Base-by-base conservation (phyloP, 2,888 invertebrate genomes). In the Lithophane semibrunnea region DNA sequence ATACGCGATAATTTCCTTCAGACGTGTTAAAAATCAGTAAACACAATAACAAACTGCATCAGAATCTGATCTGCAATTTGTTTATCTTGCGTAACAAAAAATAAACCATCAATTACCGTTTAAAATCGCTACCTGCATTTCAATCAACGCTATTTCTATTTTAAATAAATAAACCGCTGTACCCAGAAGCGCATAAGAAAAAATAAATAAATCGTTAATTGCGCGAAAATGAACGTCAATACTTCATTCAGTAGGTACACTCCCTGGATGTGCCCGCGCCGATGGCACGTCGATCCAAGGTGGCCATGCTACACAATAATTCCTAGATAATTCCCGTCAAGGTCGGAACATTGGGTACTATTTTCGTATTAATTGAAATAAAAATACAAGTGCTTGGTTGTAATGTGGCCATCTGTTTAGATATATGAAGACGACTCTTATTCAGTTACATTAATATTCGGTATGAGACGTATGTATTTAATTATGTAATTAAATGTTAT, bases 351-450 rank as follows among this genome's bases (percentile, higher is more conserved):
- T 85, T 83, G 63, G 68, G 60, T 82, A 90, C 90, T 92, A 92
- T 92, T 92, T 89, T 83, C 77, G 88, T 86, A 78, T 84, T 92
- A 89, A 91, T 92, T 91, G 90, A 91, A 91, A 90, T 88, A 89
- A 88, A 91, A 84, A 88, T 76, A 90, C 92, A 84, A 91, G 89
- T 90, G 89, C 70, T 87, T 79, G 72, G 49, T 66, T 73, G 82
- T 77, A 70, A 78, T 79, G 84, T 76, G 75, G 65, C 89, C 83
- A 89, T 77, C 60, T 80, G 73, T 77, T 77, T 9, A 49, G 37
- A 24, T 68, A 58, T 66, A 74, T 66, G 47, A 68, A 70, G 84
- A 89, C 79, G 13, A 49, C 54, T 77, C 18, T 69, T n/a, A 42
- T 47, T 58, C 1, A 0, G 1, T 24, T 54, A 12, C 2, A 21